Percentiles rank a stretch among this genome's conserved stretches.
Conservation (phyloP, 64 coral and sea anemone genomes). For the Stichodactyla mertensii region DNA sequence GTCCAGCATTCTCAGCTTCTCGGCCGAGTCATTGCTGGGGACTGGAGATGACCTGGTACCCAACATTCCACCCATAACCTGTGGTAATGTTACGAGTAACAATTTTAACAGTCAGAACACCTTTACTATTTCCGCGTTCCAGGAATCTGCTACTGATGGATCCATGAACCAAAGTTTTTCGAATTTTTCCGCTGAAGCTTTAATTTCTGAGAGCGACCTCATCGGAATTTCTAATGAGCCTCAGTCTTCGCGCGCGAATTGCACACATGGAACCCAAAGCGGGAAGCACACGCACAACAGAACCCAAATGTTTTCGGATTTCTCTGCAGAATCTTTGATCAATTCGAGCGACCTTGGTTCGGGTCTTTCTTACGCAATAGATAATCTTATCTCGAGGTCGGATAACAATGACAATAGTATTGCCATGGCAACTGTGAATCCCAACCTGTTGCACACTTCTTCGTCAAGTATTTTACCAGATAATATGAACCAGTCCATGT, state of each 20-base stretch:
- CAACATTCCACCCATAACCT: constrained; percentile 47
- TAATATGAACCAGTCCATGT: neutral
- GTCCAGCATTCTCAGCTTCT: constrained; percentile 46
- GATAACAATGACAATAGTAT: constrained; percentile 57
- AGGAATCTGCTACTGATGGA: constrained; percentile 30
- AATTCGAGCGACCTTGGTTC: constrained; percentile 67
- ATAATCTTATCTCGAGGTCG: constrained; percentile 79
- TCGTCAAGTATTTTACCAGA: constrained; percentile 35
- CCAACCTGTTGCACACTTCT: constrained; percentile 74
- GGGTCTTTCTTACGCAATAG: constrained; percentile 81
- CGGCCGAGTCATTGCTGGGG: constrained; percentile 46
- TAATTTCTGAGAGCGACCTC: constrained; percentile 69
- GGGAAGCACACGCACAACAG: constrained; percentile 18
- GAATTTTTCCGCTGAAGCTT: constrained; percentile 84
- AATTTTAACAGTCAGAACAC: constrained; percentile 8
- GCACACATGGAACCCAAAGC: constrained; percentile 33
- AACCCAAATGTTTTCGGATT: constrained; percentile 79
- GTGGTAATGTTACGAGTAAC: constrained; percentile 1
- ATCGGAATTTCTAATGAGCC: constrained; percentile 38
- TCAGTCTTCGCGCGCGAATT: constrained; percentile 16
- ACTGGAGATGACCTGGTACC: constrained; percentile 42
- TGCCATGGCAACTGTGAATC: constrained; percentile 81
- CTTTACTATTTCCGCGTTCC: constrained; percentile 23
- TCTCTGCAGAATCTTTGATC: constrained; percentile 83
- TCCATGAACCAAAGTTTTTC: constrained; percentile 54